Percentiles rank a stretch among this genome's conserved stretches.
Evolutionary conservation across 2,888 invertebrate species (phyloP).

Genomic region (Hecatera dysodea): DNA sequence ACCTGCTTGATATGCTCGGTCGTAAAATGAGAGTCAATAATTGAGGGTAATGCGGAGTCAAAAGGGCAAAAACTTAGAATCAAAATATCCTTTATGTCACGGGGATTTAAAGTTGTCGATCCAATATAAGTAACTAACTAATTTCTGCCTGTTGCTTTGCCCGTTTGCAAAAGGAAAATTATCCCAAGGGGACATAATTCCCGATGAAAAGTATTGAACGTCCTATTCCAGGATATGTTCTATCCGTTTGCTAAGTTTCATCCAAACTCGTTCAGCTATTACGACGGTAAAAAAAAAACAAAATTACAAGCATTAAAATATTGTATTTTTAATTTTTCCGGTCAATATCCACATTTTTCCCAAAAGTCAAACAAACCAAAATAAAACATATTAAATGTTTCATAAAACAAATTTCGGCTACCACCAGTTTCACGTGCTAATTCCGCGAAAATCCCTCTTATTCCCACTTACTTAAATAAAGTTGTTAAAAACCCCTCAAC

Average conservation of each 20-base stretch:
- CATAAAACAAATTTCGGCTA: slow-evolving; percentile 32
- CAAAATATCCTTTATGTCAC: neutral
- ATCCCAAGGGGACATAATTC: too few relatives aligned
- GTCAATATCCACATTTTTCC: neutral
- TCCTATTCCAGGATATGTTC: too few relatives aligned
- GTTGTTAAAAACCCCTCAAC: slow-evolving; percentile 63
- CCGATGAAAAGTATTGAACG: too few relatives aligned
- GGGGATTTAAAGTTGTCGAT: neutral
- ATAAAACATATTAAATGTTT: neutral
- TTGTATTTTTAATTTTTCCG: neutral
- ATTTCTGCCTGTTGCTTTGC: too few relatives aligned
- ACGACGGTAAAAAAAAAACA: neutral
- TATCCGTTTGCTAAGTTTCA: too few relatives aligned
- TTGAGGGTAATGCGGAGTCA: slow-evolving; percentile 6
- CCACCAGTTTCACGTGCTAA: slow-evolving; percentile 31
- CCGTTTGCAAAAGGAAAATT: too few relatives aligned
- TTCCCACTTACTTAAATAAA: slow-evolving; percentile 58
- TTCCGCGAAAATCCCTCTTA: slow-evolving; percentile 57
- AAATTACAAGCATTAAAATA: too few relatives aligned
- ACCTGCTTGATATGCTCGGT: slow-evolving; percentile 7
- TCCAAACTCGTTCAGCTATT: too few relatives aligned
- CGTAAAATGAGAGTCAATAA: slow-evolving; percentile 40
- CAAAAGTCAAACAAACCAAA: neutral
- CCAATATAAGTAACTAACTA: too few relatives aligned
- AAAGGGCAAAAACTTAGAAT: slow-evolving; percentile 34